Evolutionary conservation across 2,888 invertebrate genomes (phyloP).

Genomic region (Caenorhabditis sinica): DNA sequence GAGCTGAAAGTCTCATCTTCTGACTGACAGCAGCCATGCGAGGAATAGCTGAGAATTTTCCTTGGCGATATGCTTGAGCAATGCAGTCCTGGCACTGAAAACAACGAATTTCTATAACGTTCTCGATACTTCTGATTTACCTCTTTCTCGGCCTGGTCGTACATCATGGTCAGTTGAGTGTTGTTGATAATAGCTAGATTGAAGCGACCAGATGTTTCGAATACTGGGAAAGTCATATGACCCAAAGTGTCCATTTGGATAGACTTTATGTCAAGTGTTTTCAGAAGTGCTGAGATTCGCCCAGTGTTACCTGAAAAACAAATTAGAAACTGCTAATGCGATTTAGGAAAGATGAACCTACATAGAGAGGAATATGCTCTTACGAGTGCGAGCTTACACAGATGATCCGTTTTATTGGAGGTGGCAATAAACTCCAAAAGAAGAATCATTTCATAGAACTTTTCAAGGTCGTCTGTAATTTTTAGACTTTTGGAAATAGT

Average conservation of each 20-base stretch:
- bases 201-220: constrained; percentile 72
- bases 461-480: constrained; percentile 81
- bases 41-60: constrained; percentile 72
- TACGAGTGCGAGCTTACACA: constrained; percentile 64
- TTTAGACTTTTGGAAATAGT: too few relatives aligned
- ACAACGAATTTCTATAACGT: too few relatives aligned
- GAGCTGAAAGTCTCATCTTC: constrained; percentile 63
- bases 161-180: constrained; percentile 68
- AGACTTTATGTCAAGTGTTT: constrained; percentile 77
- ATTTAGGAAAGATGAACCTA: not conserved
- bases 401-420: constrained; percentile 59
- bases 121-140: constrained; percentile 50
- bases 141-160: constrained; percentile 77
- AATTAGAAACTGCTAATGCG: not conserved
- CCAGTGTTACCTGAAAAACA: constrained; percentile 51
- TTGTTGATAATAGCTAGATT: constrained; percentile 71
- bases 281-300: constrained; percentile 56
- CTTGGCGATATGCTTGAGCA: constrained; percentile 69
- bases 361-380: constrained; percentile 68
- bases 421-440: constrained; percentile 88
- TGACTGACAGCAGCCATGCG: constrained; percentile 63
- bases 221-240: constrained; percentile 74
- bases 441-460: constrained; percentile 86
- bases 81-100: constrained; percentile 72
- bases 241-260: constrained; percentile 79